Evolutionary conservation across 2,113 vertebrate species (phyloP).

Genomic region (Mesocricetus auratus): DNA sequence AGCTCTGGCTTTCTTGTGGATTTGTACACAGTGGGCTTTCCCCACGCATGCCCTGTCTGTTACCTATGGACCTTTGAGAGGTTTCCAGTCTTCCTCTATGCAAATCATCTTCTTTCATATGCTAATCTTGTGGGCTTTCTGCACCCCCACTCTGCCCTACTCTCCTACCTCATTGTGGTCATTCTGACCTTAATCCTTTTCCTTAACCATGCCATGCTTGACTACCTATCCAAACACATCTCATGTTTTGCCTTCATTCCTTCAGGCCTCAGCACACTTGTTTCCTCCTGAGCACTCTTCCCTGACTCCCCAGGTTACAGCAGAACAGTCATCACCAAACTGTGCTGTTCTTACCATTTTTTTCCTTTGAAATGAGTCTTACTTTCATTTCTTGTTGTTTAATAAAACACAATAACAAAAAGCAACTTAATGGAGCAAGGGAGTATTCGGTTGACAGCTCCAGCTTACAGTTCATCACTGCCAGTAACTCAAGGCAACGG

Average conservation of each 20-base stretch:
- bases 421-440: neutral
- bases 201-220: neutral
- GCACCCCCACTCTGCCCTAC: neutral
- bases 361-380: neutral
- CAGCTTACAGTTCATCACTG: neutral
- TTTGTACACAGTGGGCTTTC: neutral
- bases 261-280: neutral
- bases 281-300: neutral
- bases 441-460: neutral
- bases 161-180: neutral
- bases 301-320: neutral
- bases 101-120: neutral
- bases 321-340: neutral
- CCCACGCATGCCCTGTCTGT: neutral
- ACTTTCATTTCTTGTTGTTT: neutral
- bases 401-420: neutral
- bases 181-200: conserved; percentile 8
- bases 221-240: neutral
- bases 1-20: neutral
- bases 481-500: neutral
- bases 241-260: neutral
- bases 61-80: neutral
- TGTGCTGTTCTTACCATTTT: neutral
- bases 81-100: neutral
- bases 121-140: neutral